Base-by-base conservation (phyloP, 1,140 invertebrate genomes). In the Halictus rubicundus region DNA sequence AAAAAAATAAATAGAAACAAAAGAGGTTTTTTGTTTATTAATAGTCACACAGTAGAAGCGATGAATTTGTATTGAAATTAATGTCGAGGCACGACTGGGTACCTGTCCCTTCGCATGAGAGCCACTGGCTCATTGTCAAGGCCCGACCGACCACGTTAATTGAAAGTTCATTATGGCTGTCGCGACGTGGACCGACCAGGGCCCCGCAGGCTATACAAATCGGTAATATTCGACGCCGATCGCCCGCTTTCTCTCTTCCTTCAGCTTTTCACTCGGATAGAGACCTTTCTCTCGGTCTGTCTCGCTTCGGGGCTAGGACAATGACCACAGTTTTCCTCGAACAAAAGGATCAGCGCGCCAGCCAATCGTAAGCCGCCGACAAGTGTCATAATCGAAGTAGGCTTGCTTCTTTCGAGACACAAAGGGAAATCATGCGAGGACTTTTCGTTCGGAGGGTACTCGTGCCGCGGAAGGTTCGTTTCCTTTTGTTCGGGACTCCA, bases 121-220 rank as follows among this genome's bases (percentile, higher is more conserved):
- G 64, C 65, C 84, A 85, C 80, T 82, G 70, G 71, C 61, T 75
- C 72, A 86, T 74, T 85, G 84, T 74, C 78, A 85, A 85, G 82
- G 73, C 72, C 82, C 57, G 42, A 76, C 75, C 60, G 46, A 66
- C 49, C 21, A 32, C 8, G 54, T 65, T 82, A 78, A 86, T 84
- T 81, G 78, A 77, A 81, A 80, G 63, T 85, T 84, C 57, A 75
- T 85, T 81, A 80, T n/a, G 37, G 23, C 8, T 19, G 14, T 19
- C 49, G 49, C 16, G 10, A 6, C 10, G 27, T 65, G 49, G 60
- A 65, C 71, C 73, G 42, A 68, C 14, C 60, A 8, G 27, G n/a
- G 4, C 6, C 19, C n/a, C 0, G 7, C 4, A 49, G 23, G 14
- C 14, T 16, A 0, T 4, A n/a, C 39, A 61, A 68, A 61, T 61